phyloP scores from a whole-genome alignment of 1,140 invertebrate species.

The Artemia franciscana region DNA sequence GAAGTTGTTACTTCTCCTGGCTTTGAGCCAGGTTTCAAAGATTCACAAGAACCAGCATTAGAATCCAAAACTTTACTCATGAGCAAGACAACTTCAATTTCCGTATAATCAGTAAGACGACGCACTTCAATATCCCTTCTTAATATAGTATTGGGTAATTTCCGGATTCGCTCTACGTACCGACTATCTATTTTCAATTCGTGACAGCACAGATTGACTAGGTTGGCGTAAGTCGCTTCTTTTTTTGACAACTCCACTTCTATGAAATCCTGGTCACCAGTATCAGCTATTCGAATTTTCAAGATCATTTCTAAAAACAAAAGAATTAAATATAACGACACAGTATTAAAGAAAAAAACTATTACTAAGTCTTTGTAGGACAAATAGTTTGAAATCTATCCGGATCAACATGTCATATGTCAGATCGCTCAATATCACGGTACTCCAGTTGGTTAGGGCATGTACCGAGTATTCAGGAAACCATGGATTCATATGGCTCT shows the following conservation, averaged over 20 bases:
- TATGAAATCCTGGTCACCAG: constrained; percentile 39
- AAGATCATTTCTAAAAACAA: constrained; percentile 38
- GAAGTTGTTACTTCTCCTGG: constrained; percentile 1
- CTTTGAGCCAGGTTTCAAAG: neutral
- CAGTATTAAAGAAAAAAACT: no score
- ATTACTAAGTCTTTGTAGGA: no score
- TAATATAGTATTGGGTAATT: constrained; percentile 41
- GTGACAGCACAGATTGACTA: constrained; percentile 33
- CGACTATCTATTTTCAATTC: constrained; percentile 32
- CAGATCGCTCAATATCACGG: no score
- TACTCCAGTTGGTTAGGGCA: no score
- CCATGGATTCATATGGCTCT: no score
- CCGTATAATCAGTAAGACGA: constrained; percentile 31
- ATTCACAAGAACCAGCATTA: neutral
- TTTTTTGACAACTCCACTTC: constrained; percentile 36
- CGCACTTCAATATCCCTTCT: constrained; percentile 44
- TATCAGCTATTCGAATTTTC: constrained; percentile 37
- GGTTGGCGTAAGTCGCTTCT: constrained; percentile 30
- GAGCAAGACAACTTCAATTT: constrained; percentile 36
- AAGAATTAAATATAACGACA: neutral
- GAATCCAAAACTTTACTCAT: constrained; percentile 4
- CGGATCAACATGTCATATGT: no score
- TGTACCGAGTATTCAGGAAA: no score
- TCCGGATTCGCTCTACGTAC: constrained; percentile 35
- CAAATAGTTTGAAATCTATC: no score